Base-by-base conservation (phyloP, 2,888 invertebrate species). In the Caenorhabditis japonica region DNA sequence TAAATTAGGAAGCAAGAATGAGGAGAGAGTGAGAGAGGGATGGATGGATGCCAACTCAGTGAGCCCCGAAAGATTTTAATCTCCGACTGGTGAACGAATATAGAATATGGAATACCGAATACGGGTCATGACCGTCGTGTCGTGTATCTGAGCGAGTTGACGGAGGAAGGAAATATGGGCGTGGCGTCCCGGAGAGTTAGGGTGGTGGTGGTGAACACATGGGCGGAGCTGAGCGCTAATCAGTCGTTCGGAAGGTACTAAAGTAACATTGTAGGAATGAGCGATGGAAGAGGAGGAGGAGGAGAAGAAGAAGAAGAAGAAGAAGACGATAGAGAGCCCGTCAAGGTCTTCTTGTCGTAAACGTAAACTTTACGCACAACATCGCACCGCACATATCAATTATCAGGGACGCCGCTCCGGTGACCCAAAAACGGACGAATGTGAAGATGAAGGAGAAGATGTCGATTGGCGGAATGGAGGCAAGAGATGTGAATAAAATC, bases 351-450 rank as follows among this genome's bases (percentile, higher is more conserved):
- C 34, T 33, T 38, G 53, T 62, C 62, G 47, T 62, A 55, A 62
- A 62, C 5, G 30, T 30, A 7, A n/a, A n/a, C n/a, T n/a, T n/a
- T n/a, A n/a, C n/a, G n/a, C n/a, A n/a, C n/a, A n/a, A n/a, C n/a
- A n/a, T 5, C 30, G 30, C 53, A 52, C 44, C 53, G 46, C 56
- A 56, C 55, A 55, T 64, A 64, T 64, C 55, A 64, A 64, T 56
- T 64, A 55, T 64, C 64, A 64, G 64, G 49, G 36, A 55, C 47
- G 56, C 56, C 61, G 70, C 55, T 70, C 70, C 55, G 52, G 62
- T 62, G 56, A 71, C 70, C 56, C 39, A 61, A 62, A 56, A 56
- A 49, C 56, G 47, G 53, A 49, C 55, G 60, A 46, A 47, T n/a
- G n/a, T n/a, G n/a, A n/a, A 43, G 30, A 55, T 30, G 10, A 5